Conservation (phyloP, 2,113 vertebrate species). For the Aepyceros melampus region DNA sequence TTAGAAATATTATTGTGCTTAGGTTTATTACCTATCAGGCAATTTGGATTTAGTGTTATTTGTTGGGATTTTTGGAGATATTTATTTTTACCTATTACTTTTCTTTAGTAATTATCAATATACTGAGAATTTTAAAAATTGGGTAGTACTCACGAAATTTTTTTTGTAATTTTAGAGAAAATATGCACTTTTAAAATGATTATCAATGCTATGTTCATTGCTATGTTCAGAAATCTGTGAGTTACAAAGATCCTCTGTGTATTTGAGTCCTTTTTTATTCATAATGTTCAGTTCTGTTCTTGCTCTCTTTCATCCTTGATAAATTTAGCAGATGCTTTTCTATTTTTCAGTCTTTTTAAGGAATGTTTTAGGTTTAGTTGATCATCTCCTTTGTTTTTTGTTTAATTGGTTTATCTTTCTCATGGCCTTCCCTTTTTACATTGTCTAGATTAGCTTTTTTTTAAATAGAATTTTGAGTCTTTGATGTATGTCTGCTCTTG, state of each 20-base stretch:
- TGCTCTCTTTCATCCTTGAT: background rate
- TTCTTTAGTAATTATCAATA: background rate
- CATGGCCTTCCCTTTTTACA: background rate
- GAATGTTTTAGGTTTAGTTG: background rate
- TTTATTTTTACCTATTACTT: background rate
- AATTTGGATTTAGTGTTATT: background rate
- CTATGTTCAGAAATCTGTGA: background rate
- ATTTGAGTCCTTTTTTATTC: background rate
- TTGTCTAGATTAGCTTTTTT: background rate
- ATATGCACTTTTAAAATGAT: background rate
- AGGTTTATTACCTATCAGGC: background rate
- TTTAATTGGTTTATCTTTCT: background rate
- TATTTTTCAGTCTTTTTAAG: background rate
- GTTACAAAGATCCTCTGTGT: background rate
- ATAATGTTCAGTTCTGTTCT: background rate
- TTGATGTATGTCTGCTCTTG: background rate
- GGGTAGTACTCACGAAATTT: background rate
- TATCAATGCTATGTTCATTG: background rate
- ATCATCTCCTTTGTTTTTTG: background rate
- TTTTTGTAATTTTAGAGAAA: background rate
- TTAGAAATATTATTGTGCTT: background rate
- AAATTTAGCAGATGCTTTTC: background rate
- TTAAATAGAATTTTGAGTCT: background rate
- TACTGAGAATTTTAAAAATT: background rate
- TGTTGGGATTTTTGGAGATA: background rate